Percentiles rank a stretch among this genome's conserved stretches.
Conservation (phyloP, 2,888 invertebrate species). For the Aporophyla nigra region DNA sequence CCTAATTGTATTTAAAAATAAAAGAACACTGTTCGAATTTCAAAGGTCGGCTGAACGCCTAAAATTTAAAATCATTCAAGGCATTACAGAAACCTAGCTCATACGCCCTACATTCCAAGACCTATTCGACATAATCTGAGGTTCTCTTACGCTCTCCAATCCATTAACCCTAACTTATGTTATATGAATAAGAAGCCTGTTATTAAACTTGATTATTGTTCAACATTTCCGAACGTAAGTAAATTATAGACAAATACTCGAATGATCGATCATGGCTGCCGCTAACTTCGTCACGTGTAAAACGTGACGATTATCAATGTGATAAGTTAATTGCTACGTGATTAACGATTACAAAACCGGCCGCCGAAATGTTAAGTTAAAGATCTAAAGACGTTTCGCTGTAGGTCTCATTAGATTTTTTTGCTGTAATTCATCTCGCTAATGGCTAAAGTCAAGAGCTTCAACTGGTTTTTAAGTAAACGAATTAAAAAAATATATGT, state of each 20-base stretch:
- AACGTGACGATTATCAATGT: conserved; percentile 9
- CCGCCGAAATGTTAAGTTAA: conserved; percentile 4
- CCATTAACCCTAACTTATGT: too few species aligned
- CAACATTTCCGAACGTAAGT: not conserved
- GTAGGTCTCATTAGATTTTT: conserved; percentile 21
- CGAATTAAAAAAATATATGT: not conserved
- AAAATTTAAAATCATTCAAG: not conserved
- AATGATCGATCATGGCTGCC: not conserved
- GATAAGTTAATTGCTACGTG: conserved; percentile 31
- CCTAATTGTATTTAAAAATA: not conserved
- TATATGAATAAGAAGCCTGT: not conserved
- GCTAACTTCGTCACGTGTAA: not conserved
- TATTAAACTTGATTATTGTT: not conserved
- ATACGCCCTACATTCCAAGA: too few species aligned
- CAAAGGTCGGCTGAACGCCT: not conserved
- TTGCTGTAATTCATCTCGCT: conserved; percentile 37
- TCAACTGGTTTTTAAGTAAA: not conserved
- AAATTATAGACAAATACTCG: not conserved
- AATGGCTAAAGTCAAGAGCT: not conserved
- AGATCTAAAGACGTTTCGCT: conserved; percentile 18
- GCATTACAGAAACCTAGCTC: not conserved
- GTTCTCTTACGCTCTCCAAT: not conserved
- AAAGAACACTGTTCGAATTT: not conserved
- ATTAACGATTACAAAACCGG: conserved; percentile 37
- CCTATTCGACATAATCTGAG: not conserved